Conservation (phyloP, 2,113 vertebrate genomes). For the Seriola rivoliana region DNA sequence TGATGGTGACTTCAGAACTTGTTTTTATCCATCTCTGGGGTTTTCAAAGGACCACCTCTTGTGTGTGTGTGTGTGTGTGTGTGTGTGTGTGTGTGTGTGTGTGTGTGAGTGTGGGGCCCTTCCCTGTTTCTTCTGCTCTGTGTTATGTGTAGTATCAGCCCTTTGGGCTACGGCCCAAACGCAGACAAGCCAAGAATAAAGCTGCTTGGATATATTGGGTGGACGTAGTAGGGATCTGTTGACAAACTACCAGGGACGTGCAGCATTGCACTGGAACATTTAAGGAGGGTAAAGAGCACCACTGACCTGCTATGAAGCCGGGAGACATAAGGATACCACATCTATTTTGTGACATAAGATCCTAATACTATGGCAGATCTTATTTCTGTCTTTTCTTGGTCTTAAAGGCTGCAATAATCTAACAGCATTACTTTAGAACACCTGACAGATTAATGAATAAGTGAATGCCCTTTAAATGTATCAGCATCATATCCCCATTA, state of each 20-base stretch:
- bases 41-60: constrained; percentile 72
- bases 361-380: background rate
- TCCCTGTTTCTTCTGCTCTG: constrained; percentile 52
- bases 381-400: background rate
- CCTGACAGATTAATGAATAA: background rate
- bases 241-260: constrained; percentile 47
- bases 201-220: constrained; percentile 51
- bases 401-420: background rate
- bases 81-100: constrained; percentile 12
- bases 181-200: constrained; percentile 62
- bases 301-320: constrained; percentile 4
- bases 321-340: background rate
- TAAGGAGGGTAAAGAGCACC: constrained; percentile 32
- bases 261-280: constrained; percentile 35
- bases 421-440: background rate
- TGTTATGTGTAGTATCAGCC: constrained; percentile 63
- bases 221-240: constrained; percentile 53
- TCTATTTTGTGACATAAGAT: background rate
- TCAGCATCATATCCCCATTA: background rate
- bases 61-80: constrained; percentile 9
- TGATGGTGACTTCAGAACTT: constrained; percentile 76
- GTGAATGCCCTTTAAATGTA: background rate
- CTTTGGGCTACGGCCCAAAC: constrained; percentile 58
- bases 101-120: constrained; percentile 28
- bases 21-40: constrained; percentile 76